Base-by-base conservation (phyloP, 2,888 invertebrate species). In the Lamellibrachia columna region DNA sequence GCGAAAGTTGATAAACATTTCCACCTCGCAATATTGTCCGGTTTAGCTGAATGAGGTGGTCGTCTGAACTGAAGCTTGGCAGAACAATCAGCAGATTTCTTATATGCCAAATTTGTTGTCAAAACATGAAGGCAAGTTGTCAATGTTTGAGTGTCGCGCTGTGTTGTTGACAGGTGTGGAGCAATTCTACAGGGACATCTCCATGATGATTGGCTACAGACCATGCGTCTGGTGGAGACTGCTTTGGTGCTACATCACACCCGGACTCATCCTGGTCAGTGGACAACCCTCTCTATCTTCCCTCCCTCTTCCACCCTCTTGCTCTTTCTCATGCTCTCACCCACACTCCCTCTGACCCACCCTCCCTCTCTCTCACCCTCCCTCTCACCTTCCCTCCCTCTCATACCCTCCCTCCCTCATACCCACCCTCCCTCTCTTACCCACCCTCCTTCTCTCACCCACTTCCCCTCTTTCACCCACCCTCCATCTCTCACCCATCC, bases 201-300 rank as follows among this genome's bases (percentile, higher is more conserved):
- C 95, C 91, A 93, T 96, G 93, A 96, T 96, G 96, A 95, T 96
- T 93, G 96, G 96, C 0, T 95, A 94, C 93, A 94, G 94, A 91
- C 96, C 96, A 1, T 93, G 93, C 90, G 58, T 93, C 7, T 94
- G 95, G 93, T 96, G 96, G 96, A 95, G 94, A 22, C 93, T 95
- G 92, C 94, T 94, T 92, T 96, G 96, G 96, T 94, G 94, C 92
- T 95, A 94, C 93, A 94, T 96, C 75, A 96, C 96, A 3, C 96
- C 96, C 28, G 53, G 93, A 4, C 93, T 95, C 7, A 96, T 96
- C 92, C 55, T 95, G 93, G 96, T 96, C 93, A 94, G 96, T 94
- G 15, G 15, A 75, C 75, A 75, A 15, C 75, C 22, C 75, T 60
- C 60, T 75, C 75, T 15, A 15, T 75, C 55, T 40, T 40, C 40